Percentiles rank a stretch among this genome's conserved stretches.
Evolutionary conservation across 2,888 invertebrate genomes (phyloP).

Genomic region (Mylabris sibirica): DNA sequence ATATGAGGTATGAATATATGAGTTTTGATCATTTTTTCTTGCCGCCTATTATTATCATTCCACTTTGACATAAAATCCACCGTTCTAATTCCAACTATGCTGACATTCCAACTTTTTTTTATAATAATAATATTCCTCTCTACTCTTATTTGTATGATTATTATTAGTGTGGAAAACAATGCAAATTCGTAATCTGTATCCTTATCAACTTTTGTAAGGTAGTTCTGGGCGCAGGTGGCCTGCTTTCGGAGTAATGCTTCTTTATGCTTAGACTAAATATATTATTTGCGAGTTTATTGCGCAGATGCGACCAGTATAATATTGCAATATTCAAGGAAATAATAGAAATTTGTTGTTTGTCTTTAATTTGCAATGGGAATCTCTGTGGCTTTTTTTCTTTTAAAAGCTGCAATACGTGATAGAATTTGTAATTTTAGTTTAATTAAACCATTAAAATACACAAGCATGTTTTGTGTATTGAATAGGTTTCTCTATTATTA

Average conservation of each 20-base stretch:
- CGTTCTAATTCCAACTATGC: conserved; percentile 1
- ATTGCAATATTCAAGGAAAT: conserved; percentile 15
- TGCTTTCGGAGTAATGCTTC: conserved; percentile 47
- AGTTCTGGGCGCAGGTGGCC: conserved; percentile 45
- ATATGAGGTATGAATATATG: conserved; percentile 13
- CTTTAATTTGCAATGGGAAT: neutral
- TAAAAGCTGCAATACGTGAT: neutral
- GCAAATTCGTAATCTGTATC: neutral
- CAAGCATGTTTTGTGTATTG: neutral
- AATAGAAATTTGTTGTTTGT: neutral
- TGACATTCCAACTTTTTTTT: neutral
- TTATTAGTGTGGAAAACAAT: neutral
- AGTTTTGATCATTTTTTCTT: conserved; percentile 19
- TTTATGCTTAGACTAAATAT: conserved; percentile 46
- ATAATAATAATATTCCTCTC: neutral
- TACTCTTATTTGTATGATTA: neutral
- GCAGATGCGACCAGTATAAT: conserved; percentile 40
- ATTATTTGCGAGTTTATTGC: conserved; percentile 47
- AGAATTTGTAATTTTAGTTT: neutral
- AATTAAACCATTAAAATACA: neutral
- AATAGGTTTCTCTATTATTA: neutral
- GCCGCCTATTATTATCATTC: conserved; percentile 2
- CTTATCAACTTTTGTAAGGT: conserved; percentile 33
- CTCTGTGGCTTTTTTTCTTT: neutral
- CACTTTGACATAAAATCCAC: neutral